These are phyloP conservation scores for Valencia hispanica DNA, from an alignment of 2,797 vertebrate genomes.

Conservation along the genomic window DNA sequence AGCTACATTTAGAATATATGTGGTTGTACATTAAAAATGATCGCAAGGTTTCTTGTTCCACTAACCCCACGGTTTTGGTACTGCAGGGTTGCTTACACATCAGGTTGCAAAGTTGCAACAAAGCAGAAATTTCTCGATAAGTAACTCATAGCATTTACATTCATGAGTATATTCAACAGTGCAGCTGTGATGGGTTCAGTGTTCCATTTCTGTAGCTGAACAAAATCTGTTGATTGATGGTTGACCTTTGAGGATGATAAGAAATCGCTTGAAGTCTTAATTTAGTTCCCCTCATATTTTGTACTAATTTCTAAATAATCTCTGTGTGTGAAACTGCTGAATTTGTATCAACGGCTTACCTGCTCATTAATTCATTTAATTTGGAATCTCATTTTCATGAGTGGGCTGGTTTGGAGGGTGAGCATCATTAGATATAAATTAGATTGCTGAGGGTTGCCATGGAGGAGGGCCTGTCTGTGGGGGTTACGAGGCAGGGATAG, in stretches of 20 bases:
- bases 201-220: neutral
- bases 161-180: neutral
- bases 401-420: conserved; percentile 48
- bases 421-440: conserved; percentile 73
- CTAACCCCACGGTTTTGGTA: neutral
- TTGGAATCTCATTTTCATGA: conserved; percentile 59
- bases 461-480: conserved; percentile 59
- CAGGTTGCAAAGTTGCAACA: conserved; percentile 1
- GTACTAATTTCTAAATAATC: conserved; percentile 23
- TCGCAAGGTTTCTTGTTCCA: neutral
- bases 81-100: neutral
- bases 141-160: neutral
- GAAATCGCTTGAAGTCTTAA: neutral
- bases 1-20: neutral
- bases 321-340: conserved; percentile 5
- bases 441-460: conserved; percentile 63
- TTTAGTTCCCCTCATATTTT: conserved; percentile 5
- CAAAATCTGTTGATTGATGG: conserved; percentile 12
- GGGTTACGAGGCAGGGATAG: conserved; percentile 60
- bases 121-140: neutral
- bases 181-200: neutral
- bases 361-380: conserved; percentile 59
- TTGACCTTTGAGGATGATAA: neutral
- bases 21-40: neutral
- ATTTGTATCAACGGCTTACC: conserved; percentile 40